A percentile compares a stretch with the other conserved stretches of the same genome.
Evolutionary conservation across 2,113 vertebrate genomes (phyloP).

Genomic region (human): GRCh38 chr12:27672501-27673000

Average conservation of each 20-base stretch:
- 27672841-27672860: not conserved
- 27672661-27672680: not conserved
- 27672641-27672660: not conserved
- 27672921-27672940: slow-evolving; percentile 29
- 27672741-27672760: not conserved
- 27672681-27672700: not conserved
- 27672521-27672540: not conserved
- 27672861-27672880: not conserved
- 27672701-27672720: not conserved
- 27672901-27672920: slow-evolving; percentile 44
- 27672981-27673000: not conserved
- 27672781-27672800: not conserved
- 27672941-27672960: slow-evolving; percentile 20
- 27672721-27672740: not conserved
- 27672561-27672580: not conserved
- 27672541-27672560: not conserved
- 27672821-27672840: not conserved
- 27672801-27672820: slow-evolving; percentile 11
- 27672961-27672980: not conserved
- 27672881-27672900: not conserved
- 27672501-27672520: not conserved
- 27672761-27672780: not conserved
- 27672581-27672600: not conserved
- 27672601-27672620: not conserved
- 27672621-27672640: rapidly evolving